Base-by-base conservation (phyloP, 1,140 invertebrate species). In the Zelostemma sp. region DNA sequence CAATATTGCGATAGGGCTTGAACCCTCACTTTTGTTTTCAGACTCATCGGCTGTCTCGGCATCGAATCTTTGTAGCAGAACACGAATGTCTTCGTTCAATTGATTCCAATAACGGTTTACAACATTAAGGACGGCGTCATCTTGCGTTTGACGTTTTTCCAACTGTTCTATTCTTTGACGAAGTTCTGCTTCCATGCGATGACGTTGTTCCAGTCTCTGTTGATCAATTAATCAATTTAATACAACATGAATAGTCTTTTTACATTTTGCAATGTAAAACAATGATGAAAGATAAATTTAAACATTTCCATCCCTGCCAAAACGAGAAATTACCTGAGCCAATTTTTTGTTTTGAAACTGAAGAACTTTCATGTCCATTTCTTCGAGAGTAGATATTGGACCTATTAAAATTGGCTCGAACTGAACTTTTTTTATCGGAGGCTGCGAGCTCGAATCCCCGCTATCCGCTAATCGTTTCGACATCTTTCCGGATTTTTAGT, bases 61-160 rank as follows among this genome's bases (percentile, higher is more conserved):
- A 89, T 98, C 97, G 89, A 99, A 98, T 75, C 97, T 88, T 82
- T 98, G 96, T 58, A 99, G 85, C 17, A 99, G 81, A 21, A 99
- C 92, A 72, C 97, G 86, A 65, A 99, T 95, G 85, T 99, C 97
- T 88, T 99, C 97, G 88, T 99, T 97, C 9, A 97, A 86, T 80
- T 97, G 93, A 87, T 97, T 99, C 97, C 97, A 99, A 84, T 99
- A 98, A 62, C 97, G 88, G 87, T 99, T 99, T 6, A 99, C 96
- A 59, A 98, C 96, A 88, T 97, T 98, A 6, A 99, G 86, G 9
- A 99, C 97, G 67, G 96, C 96, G 89, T 99, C 97, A 86, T 99
- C 97, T 84, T 97, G 96, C 35, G 95, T 96, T 83, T 99, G 97
- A 49, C 97, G 86, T 82, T 98, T 98, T 81, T 99, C 97, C 67